Evolutionary conservation across 2,888 invertebrate species (phyloP).

Genomic region (Amblyteles armatorius): DNA sequence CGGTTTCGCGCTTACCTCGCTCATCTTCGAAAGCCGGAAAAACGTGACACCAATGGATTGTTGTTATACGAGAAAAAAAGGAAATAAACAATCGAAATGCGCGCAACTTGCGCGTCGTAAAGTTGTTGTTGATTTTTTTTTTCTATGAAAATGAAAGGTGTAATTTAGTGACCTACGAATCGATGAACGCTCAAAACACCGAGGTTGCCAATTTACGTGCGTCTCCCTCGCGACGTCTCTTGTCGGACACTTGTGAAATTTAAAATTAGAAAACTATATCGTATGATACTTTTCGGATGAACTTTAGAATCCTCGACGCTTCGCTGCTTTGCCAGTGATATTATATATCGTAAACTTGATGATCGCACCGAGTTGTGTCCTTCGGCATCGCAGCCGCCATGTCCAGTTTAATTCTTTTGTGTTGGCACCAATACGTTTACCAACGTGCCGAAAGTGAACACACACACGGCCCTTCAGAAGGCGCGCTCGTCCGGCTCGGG

Average conservation of each 20-base stretch:
- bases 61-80: neutral
- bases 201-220: neutral
- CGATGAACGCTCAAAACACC: slow-evolving; percentile 20
- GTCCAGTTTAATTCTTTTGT: slow-evolving; percentile 3
- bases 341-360: slow-evolving; percentile 10
- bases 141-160: neutral
- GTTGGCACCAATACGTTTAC: slow-evolving; percentile 27
- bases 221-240: neutral
- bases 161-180: slow-evolving; percentile 18
- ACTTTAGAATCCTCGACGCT: neutral
- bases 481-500: neutral
- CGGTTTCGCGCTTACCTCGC: slow-evolving; percentile 62
- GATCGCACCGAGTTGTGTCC: slow-evolving; percentile 27
- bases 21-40: slow-evolving; percentile 50
- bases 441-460: slow-evolving; percentile 5
- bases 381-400: slow-evolving; percentile 48
- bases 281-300: neutral
- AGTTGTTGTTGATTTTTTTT: neutral
- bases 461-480: neutral
- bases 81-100: neutral
- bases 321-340: neutral
- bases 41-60: slow-evolving; percentile 2
- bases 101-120: neutral
- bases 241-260: neutral
- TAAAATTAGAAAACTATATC: neutral